Conservation (phyloP, 2,888 invertebrate genomes). For the Latrodectus hesperus region DNA sequence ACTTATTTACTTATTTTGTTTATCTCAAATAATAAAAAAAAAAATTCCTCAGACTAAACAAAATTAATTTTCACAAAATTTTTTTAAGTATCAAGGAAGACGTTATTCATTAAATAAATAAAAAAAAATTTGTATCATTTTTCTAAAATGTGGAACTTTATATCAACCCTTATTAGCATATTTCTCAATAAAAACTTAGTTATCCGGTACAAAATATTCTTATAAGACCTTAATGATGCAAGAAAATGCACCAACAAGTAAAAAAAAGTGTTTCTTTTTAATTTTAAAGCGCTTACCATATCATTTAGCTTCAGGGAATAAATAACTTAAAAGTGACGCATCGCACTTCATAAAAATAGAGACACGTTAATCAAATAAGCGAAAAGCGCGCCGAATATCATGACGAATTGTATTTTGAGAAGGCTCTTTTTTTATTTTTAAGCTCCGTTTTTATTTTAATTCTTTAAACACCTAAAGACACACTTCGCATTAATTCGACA, state of each 20-base stretch:
- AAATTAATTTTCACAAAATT: too few relatives aligned
- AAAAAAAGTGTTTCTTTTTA: neutral
- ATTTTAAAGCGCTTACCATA: neutral
- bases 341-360: slow-evolving; percentile 45
- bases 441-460: slow-evolving; percentile 9
- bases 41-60: too few relatives aligned
- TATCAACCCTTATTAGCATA: too few relatives aligned
- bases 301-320: neutral
- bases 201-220: neutral
- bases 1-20: too few relatives aligned
- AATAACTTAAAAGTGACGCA: slow-evolving; percentile 10
- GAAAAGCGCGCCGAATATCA: slow-evolving; percentile 15
- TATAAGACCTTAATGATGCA: slow-evolving; percentile 11
- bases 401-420: neutral
- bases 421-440: neutral
- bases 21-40: too few relatives aligned
- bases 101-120: too few relatives aligned
- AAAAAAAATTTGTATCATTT: too few relatives aligned
- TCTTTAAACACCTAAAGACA: slow-evolving; percentile 50
- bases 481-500: slow-evolving; percentile 52
- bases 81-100: too few relatives aligned
- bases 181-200: too few relatives aligned
- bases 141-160: too few relatives aligned
- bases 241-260: slow-evolving; percentile 15
- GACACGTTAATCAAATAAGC: slow-evolving; percentile 63